Evolutionary conservation across 2,888 invertebrate genomes (phyloP).

Genomic region (Camptogramma bilineatum): DNA sequence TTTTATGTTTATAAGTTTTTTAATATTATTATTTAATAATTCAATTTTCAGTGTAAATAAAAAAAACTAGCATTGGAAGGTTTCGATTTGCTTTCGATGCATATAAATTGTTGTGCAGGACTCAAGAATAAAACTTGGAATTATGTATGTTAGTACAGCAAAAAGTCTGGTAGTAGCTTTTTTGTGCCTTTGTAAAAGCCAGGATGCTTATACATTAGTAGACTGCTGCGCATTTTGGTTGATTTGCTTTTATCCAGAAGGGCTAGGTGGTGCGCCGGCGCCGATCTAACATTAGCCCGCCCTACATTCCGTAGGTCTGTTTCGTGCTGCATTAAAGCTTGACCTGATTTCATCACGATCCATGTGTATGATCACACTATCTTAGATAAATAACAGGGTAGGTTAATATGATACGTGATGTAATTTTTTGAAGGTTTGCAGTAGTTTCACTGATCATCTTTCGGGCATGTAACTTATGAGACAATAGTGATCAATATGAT

Average conservation of each 20-base stretch:
- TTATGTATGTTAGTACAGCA: constrained; percentile 10
- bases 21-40: no score
- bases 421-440: constrained; percentile 14
- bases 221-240: constrained; percentile 46
- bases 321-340: constrained; percentile 65
- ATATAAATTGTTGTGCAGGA: background rate
- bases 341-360: constrained; percentile 74
- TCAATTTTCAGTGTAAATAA: no score
- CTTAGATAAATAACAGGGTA: constrained; percentile 22
- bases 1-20: no score
- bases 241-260: constrained; percentile 64
- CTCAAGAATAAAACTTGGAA: constrained; percentile 2
- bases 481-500: constrained; percentile 6
- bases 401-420: constrained; percentile 7
- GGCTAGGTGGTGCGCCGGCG: constrained; percentile 61
- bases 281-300: constrained; percentile 77
- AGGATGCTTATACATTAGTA: constrained; percentile 54
- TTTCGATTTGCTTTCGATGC: background rate
- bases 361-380: constrained; percentile 50
- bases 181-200: constrained; percentile 24
- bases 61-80: background rate
- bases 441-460: background rate
- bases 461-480: constrained; percentile 5
- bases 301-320: constrained; percentile 72
- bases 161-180: constrained; percentile 8